Conservation (phyloP, 2,797 vertebrate genomes). For the Falco rusticolus region DNA sequence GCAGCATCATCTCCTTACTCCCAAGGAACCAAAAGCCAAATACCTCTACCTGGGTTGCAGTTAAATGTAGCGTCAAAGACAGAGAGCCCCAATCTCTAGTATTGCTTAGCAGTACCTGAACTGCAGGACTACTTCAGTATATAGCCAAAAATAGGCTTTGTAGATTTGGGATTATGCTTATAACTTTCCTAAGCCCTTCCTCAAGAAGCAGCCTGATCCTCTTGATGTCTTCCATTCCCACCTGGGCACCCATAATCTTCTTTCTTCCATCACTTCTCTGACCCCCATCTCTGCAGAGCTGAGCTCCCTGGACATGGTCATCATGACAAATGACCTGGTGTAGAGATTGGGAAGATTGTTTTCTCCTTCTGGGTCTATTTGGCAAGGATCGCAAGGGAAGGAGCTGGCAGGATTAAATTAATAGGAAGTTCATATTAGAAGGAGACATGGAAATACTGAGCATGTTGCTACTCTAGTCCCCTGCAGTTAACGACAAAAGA, state of each 20-base stretch:
- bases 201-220: not conserved
- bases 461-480: not conserved
- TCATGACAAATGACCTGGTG: not conserved
- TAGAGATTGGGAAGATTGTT: not conserved
- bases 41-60: not conserved
- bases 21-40: not conserved
- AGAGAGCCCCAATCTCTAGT: not conserved
- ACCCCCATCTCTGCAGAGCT: not conserved
- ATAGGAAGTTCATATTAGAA: not conserved
- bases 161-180: not conserved
- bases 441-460: not conserved
- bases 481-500: not conserved
- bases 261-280: not conserved
- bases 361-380: not conserved
- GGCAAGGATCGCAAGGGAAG: not conserved
- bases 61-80: not conserved
- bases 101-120: not conserved
- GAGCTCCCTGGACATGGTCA: not conserved
- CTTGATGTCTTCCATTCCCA: not conserved
- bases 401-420: not conserved
- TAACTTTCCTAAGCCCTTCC: not conserved
- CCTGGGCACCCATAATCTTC: not conserved
- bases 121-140: not conserved
- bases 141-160: not conserved
- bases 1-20: not conserved